Conservation (phyloP, 2,113 vertebrate species). For the Pterocles gutturalis region DNA sequence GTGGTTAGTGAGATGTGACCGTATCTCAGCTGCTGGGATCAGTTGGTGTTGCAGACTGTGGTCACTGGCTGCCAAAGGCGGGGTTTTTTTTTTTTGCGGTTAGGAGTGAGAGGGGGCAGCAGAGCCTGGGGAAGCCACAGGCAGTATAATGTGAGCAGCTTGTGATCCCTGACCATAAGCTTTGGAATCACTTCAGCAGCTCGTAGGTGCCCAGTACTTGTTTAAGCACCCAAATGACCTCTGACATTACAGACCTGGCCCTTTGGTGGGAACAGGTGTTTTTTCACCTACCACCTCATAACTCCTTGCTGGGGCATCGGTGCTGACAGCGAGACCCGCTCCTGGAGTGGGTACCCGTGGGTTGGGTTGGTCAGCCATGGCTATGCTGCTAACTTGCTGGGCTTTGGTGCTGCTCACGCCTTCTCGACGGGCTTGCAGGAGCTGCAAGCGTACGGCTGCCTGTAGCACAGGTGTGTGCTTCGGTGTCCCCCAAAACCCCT, state of each 20-base stretch:
- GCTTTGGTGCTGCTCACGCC: neutral
- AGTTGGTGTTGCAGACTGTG: rapidly evolving
- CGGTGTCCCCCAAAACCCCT: neutral
- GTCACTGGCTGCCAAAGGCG: neutral
- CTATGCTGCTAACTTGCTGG: neutral
- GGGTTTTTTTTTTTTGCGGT: neutral
- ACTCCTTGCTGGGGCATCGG: no score
- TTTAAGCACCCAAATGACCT: neutral
- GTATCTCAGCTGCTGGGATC: neutral
- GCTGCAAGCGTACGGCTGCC: neutral
- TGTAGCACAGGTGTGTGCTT: neutral
- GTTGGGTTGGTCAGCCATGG: neutral
- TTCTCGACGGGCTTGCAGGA: rapidly evolving
- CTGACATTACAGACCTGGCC: neutral
- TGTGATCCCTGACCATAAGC: neutral
- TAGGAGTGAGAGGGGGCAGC: neutral
- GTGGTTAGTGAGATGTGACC: neutral
- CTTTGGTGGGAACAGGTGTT: neutral
- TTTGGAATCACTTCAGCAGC: neutral
- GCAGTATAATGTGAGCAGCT: rapidly evolving
- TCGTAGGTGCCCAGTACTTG: rapidly evolving
- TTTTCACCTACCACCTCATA: neutral
- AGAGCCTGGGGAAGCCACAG: neutral
- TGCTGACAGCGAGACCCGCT: neutral
- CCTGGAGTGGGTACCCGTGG: rapidly evolving